phyloP scores from a whole-genome alignment of 2,888 invertebrate genomes.

The Hemicrepidius hirtus region DNA sequence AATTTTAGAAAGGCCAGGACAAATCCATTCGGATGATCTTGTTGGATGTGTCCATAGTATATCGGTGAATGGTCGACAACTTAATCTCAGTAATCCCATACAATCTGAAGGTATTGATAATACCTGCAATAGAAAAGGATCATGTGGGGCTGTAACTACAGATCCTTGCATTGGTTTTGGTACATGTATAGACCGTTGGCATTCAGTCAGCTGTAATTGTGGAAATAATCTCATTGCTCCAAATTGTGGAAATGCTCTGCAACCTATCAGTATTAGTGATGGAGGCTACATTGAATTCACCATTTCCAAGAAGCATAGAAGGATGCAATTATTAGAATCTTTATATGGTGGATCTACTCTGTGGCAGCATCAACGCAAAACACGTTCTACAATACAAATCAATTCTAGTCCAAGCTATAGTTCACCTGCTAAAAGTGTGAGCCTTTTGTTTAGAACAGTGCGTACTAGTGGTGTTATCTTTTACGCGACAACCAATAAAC shows the following conservation, averaged over 20 bases:
- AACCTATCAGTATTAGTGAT: conserved; percentile 85
- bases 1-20: conserved; percentile 90
- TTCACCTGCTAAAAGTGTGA: conserved; percentile 81
- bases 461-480: conserved; percentile 87
- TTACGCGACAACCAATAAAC: conserved; percentile 90
- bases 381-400: conserved; percentile 50
- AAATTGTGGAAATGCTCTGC: conserved; percentile 86
- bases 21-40: conserved; percentile 93
- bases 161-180: conserved; percentile 80
- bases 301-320: conserved; percentile 87
- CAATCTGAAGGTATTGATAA: conserved; percentile 82
- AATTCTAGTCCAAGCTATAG: conserved; percentile 53
- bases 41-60: conserved; percentile 96
- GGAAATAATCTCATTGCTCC: conserved; percentile 83
- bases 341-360: conserved; percentile 84
- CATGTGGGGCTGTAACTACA: conserved; percentile 74
- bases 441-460: conserved; percentile 88
- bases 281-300: conserved; percentile 86
- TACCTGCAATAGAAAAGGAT: conserved; percentile 84
- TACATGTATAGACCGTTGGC: conserved; percentile 91
- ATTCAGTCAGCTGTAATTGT: conserved; percentile 81
- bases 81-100: conserved; percentile 88
- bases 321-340: conserved; percentile 89
- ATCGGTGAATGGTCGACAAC: conserved; percentile 87
- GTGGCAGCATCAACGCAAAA: conserved; percentile 74